Evolutionary conservation across 2,888 invertebrate genomes (phyloP).

Genomic region (Sesia apiformis): DNA sequence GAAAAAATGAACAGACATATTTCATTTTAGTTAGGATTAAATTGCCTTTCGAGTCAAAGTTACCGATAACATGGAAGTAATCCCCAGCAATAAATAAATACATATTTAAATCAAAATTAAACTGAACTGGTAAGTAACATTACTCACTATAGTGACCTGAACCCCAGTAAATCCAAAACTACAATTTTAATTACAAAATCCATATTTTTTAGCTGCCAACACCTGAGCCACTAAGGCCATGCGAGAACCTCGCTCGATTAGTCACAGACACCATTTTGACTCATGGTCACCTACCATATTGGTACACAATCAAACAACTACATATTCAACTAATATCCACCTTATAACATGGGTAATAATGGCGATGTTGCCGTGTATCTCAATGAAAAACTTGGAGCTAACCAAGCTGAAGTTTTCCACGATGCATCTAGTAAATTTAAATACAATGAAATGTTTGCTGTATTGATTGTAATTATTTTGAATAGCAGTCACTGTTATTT

Average conservation of each 20-base stretch:
- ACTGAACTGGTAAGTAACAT: too few relatives aligned
- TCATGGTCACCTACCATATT: constrained; percentile 12
- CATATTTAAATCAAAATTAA: too few relatives aligned
- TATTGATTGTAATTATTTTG: background rate
- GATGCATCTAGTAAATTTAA: background rate
- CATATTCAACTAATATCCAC: background rate
- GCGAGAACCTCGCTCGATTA: constrained; percentile 7
- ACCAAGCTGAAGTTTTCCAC: constrained; percentile 8
- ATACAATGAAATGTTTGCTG: background rate
- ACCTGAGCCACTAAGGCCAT: constrained; percentile 1
- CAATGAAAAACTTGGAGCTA: background rate
- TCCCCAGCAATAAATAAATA: too few relatives aligned
- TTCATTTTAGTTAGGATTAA: too few relatives aligned
- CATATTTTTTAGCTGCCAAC: background rate
- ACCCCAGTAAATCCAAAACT: too few relatives aligned
- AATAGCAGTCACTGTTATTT: too few relatives aligned
- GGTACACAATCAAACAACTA: constrained; percentile 6
- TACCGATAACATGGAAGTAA: too few relatives aligned
- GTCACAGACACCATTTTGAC: constrained; percentile 10
- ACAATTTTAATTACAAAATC: too few relatives aligned
- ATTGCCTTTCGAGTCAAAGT: too few relatives aligned
- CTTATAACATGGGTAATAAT: background rate
- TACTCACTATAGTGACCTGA: too few relatives aligned
- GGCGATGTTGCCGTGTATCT: background rate
- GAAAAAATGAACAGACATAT: too few relatives aligned